Base-by-base conservation (phyloP, 2,797 vertebrate genomes). In the Amniataba percoides region DNA sequence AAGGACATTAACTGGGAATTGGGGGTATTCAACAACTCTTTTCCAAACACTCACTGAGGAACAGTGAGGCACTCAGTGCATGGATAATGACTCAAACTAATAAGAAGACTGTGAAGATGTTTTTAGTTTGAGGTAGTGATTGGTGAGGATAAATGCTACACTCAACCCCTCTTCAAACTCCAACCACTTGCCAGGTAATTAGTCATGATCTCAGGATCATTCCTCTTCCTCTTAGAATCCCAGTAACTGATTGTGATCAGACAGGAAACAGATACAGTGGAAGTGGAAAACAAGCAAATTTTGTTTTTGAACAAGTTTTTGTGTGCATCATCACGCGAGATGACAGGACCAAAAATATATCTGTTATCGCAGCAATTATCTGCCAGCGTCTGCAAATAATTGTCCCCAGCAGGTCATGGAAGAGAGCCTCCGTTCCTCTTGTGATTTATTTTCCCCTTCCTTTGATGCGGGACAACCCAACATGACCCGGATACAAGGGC, bases 401-500 rank as follows among this genome's bases (percentile, higher is more conserved):
- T 85, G 84, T 85, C 83, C 79, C 70, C 78, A 80, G 71, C 81
- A 85, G 84, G 88, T 93, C 87, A 93, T 89, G 92, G 92, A 92
- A 91, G 85, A 93, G 46, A 85, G 72, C 74, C 63, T 86, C 66
- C 12, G 36, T 74, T 83, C 70, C 67, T 71, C 70, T 73, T 71
- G 74, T 69, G 74, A 87, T 85, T 86, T 87, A 81, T 90, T 91
- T 91, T 87, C 73, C 84, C 76, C 73, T 72, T 74, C 64, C 80
- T 91, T 87, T 89, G 80, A 92, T 93, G 87, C 63, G 46, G 90
- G 88, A 90, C 74, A 86, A 78, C 60, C 73, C 73, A 79, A 83
- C 83, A 77, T 80, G 85, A 89, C 90, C 85, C 57, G 65, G 87
- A 89, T 86, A 82, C 72, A 74, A 64, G 83, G 78, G 69, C 81